A percentile compares a stretch with the other conserved stretches of the same genome.
phyloP scores from a whole-genome alignment of 2,888 invertebrate genomes.

The Tachystola acroxantha region DNA sequence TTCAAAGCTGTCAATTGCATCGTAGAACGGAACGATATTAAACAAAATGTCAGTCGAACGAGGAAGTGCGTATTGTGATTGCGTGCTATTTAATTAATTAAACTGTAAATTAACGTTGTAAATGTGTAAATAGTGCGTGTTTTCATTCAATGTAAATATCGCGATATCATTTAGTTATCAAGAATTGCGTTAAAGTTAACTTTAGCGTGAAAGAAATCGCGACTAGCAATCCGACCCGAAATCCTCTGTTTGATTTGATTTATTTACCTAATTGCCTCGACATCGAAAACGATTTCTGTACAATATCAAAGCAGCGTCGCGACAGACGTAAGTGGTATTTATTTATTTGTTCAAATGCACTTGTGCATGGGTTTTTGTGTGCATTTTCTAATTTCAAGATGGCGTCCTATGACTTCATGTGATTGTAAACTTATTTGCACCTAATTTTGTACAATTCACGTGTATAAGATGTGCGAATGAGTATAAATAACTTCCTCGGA shows the following conservation, averaged over 20 bases:
- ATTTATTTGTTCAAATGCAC: constrained; percentile 8
- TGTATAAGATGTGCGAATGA: background rate
- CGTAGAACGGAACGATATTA: constrained; percentile 21
- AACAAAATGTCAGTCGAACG: constrained; percentile 45
- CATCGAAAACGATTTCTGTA: constrained; percentile 17
- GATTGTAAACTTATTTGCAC: constrained; percentile 17
- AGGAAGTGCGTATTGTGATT: constrained; percentile 57
- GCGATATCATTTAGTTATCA: constrained; percentile 17
- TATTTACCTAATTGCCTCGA: constrained; percentile 16
- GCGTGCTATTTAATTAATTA: constrained; percentile 31
- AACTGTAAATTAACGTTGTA: constrained; percentile 28
- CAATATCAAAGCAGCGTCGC: constrained; percentile 14
- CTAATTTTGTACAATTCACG: constrained; percentile 1
- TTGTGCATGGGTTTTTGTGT: constrained; percentile 20
- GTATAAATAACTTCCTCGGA: background rate
- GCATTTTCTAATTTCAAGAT: constrained; percentile 44
- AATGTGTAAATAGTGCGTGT: constrained; percentile 30
- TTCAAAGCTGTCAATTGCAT: too few species aligned
- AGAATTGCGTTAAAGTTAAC: constrained; percentile 10
- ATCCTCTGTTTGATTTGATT: constrained; percentile 6
- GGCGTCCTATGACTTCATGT: constrained; percentile 41
- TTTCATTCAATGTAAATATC: constrained; percentile 20
- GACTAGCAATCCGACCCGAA: constrained; percentile 8
- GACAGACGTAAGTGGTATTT: constrained; percentile 52
- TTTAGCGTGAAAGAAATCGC: constrained; percentile 4